Base-by-base conservation (phyloP, 1,140 invertebrate genomes). In the Panagrolaimus sp. region DNA sequence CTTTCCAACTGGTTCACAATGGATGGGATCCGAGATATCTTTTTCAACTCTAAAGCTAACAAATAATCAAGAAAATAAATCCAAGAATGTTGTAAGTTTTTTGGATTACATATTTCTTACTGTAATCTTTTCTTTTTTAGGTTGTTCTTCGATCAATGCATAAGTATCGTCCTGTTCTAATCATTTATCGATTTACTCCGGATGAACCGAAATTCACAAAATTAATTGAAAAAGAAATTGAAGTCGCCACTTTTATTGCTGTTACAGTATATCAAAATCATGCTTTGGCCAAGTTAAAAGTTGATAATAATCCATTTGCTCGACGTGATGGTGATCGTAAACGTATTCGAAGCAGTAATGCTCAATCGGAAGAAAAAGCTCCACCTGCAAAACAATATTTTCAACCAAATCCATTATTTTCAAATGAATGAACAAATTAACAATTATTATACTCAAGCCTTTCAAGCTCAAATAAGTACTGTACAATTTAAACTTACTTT, bases 91-190 rank as follows among this genome's bases (percentile, higher is more conserved):
- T 63, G n/a, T n/a, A n/a, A n/a, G n/a, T n/a, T n/a, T n/a, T n/a
- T n/a, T n/a, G n/a, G n/a, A n/a, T n/a, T n/a, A n/a, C n/a, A n/a
- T n/a, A n/a, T n/a, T n/a, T n/a, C n/a, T n/a, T n/a, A n/a, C n/a
- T n/a, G n/a, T n/a, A n/a, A n/a, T n/a, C n/a, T n/a, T n/a, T n/a
- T n/a, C n/a, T n/a, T n/a, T n/a, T n/a, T n/a, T n/a, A n/a, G n/a
- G 32, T 63, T 63, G 21, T 63, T 9, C 62, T 63, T 24, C 21
- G 32, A 8, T 63, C 62, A 4, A 63, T 63, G 62, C 62, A 63
- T 14, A 63, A 63, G 24, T 63, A 63, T 38, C 24, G 15, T 0
- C 62, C 62, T 38, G 32, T 24, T 5, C 62, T 63, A 0, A 26
- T 24, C 24, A 63, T 63, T 43, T n/a, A 63, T 28, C 24, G 21